Evolutionary conservation across 2,888 invertebrate species (phyloP).

Genomic region (Drosophila ustulata): DNA sequence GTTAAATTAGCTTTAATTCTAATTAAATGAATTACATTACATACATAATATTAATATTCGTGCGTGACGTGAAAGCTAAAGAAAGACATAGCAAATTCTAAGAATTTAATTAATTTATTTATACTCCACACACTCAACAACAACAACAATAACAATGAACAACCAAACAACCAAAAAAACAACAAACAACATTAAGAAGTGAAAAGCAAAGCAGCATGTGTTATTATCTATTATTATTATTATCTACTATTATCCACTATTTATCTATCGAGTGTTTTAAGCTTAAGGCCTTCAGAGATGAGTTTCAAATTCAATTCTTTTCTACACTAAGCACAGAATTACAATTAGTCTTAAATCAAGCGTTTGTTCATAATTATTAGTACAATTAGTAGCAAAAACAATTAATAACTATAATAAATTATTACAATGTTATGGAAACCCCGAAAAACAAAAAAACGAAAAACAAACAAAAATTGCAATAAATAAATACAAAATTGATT

Average conservation of each 20-base stretch:
- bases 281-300: conserved; percentile 58
- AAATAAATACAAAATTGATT: conserved; percentile 55
- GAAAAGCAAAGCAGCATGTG: conserved; percentile 72
- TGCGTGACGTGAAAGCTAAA: conserved; percentile 72
- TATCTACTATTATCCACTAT: conserved; percentile 1
- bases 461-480: conserved; percentile 43
- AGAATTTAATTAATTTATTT: conserved; percentile 76
- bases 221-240: conserved; percentile 52
- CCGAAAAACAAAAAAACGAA: conserved; percentile 47
- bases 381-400: conserved; percentile 30
- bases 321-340: conserved; percentile 72
- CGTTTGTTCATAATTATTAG: conserved; percentile 39
- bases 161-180: neutral
- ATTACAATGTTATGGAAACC: conserved; percentile 47
- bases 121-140: conserved; percentile 31
- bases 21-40: conserved; percentile 51
- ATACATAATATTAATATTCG: conserved; percentile 34
- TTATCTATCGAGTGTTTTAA: conserved; percentile 52
- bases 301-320: conserved; percentile 67
- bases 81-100: conserved; percentile 81
- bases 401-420: conserved; percentile 31
- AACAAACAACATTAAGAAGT: conserved; percentile 20
- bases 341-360: conserved; percentile 47
- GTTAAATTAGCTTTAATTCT: conserved; percentile 58
- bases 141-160: conserved; percentile 11